Conservation (phyloP, 64 coral and sea anemone species). For the Pocillopora damicornis region DNA sequence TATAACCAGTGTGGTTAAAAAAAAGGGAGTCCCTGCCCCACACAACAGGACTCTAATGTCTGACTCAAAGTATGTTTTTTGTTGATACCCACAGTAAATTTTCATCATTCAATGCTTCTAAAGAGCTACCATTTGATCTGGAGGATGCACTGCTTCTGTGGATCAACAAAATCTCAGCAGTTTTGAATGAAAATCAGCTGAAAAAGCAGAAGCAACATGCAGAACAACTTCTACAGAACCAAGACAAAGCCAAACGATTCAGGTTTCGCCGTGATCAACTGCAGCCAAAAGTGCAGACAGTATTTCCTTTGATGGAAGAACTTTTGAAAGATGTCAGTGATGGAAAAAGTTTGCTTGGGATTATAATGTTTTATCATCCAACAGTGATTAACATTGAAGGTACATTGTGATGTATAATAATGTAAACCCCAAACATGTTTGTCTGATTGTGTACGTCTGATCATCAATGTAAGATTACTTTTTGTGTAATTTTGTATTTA, state of each 20-base stretch:
- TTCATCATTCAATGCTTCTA: slow-evolving; percentile 90
- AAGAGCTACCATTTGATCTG: slow-evolving; percentile 94
- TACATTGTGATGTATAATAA: background rate
- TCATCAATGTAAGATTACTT: too few species aligned
- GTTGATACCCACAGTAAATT: slow-evolving; percentile 59
- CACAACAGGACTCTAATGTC: too few species aligned
- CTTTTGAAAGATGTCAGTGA: slow-evolving; percentile 88
- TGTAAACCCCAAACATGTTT: background rate
- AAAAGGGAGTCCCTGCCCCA: too few species aligned
- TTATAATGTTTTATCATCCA: slow-evolving; percentile 85
- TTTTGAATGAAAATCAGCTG: slow-evolving; percentile 66
- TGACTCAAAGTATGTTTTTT: background rate
- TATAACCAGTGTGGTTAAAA: too few species aligned
- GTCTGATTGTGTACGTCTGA: background rate
- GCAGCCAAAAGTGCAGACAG: slow-evolving; percentile 76
- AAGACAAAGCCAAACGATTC: slow-evolving; percentile 89
- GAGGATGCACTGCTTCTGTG: slow-evolving; percentile 92
- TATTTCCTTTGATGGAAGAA: slow-evolving; percentile 85
- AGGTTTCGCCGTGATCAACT: slow-evolving; percentile 86
- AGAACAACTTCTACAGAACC: slow-evolving; percentile 80
- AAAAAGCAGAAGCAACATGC: slow-evolving; percentile 68
- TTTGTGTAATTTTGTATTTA: too few species aligned
- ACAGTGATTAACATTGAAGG: slow-evolving; percentile 82
- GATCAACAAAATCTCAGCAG: slow-evolving; percentile 80
- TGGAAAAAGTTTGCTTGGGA: slow-evolving; percentile 72